Conservation (phyloP, 1,140 invertebrate species). For the Aphelinus atriplicis region DNA sequence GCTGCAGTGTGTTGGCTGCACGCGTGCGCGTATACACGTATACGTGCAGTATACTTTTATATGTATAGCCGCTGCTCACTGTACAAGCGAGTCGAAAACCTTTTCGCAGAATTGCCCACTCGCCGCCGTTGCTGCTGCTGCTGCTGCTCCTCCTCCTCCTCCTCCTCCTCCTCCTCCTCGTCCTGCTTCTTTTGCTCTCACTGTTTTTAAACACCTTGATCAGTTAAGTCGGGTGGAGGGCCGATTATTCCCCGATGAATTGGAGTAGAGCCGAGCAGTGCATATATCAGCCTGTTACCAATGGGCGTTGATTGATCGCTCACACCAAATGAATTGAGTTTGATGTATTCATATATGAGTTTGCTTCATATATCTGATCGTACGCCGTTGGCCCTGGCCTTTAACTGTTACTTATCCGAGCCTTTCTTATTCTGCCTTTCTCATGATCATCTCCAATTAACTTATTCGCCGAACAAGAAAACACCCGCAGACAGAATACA, state of each 20-base stretch:
- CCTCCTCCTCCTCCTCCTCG: neutral
- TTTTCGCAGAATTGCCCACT: conserved; percentile 28
- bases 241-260: conserved; percentile 16
- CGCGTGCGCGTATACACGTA: neutral
- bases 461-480: no score
- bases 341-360: conserved; percentile 10
- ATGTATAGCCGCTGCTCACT: no score
- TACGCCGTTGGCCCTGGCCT: no score
- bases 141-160: no score
- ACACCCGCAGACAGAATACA: no score
- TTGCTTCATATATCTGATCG: no score
- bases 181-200: neutral
- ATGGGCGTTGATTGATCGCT: conserved; percentile 29
- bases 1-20: no score
- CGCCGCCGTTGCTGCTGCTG: conserved; percentile 9
- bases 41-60: neutral
- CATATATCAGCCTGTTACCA: no score
- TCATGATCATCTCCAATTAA: no score
- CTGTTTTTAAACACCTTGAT: conserved; percentile 13
- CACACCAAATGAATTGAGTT: neutral
- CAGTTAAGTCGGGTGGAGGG: neutral
- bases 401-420: no score
- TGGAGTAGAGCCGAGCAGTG: neutral
- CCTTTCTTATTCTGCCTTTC: no score
- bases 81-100: no score